Evolutionary conservation across 2,797 vertebrate genomes (phyloP).

Genomic region (Vipera ursinii): DNA sequence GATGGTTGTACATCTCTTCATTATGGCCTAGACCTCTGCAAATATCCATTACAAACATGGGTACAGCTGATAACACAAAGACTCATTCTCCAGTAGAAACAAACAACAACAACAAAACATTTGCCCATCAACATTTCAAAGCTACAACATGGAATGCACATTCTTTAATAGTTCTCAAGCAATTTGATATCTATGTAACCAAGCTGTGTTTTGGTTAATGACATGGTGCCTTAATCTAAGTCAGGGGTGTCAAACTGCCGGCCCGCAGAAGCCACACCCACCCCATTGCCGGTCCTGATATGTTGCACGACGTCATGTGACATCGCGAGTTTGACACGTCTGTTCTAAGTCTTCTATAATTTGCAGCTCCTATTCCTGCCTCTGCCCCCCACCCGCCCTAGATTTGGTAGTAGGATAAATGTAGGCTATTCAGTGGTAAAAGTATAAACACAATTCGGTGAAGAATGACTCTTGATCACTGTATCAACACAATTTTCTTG

Average conservation of each 20-base stretch:
- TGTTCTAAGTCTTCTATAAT: background rate
- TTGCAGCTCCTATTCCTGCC: background rate
- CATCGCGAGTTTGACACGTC: too few species aligned
- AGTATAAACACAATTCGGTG: background rate
- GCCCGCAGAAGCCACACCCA: too few species aligned
- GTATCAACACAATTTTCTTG: background rate
- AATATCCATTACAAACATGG: background rate
- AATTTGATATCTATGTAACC: background rate
- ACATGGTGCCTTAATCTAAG: background rate
- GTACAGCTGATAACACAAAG: background rate
- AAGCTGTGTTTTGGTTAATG: background rate
- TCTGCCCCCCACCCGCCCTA: background rate
- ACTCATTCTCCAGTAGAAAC: background rate
- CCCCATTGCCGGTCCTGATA: too few species aligned
- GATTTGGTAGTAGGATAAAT: background rate
- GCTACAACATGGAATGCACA: background rate
- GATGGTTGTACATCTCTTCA: background rate
- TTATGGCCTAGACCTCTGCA: background rate
- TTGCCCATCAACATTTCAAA: background rate
- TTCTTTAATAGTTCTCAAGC: background rate
- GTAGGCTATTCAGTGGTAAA: background rate
- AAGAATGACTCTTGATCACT: background rate
- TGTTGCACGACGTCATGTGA: too few species aligned
- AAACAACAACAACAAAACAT: background rate
- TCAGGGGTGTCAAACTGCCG: too few species aligned